These are phyloP conservation scores for Acridotheres tristis DNA, from an alignment of 2,797 vertebrate genomes.

Conservation along the genomic window DNA sequence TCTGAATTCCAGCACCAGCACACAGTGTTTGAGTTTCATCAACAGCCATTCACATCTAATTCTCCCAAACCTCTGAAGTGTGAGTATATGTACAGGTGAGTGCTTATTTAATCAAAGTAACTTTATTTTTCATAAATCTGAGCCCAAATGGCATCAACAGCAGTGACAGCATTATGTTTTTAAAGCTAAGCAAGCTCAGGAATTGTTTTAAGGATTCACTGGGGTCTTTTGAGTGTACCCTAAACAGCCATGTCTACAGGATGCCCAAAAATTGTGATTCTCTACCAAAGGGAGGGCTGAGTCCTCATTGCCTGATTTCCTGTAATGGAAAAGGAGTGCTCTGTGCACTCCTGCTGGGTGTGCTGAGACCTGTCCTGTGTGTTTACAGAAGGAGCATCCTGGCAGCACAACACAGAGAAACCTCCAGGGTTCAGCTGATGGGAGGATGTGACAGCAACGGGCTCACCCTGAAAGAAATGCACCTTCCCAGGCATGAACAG, in stretches of 20 bases:
- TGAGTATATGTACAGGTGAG: neutral
- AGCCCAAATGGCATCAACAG: neutral
- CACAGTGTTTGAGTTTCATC: neutral
- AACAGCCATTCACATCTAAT: neutral
- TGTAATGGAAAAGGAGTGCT: neutral
- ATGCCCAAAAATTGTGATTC: neutral
- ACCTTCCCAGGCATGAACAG: neutral
- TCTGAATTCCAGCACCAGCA: conserved; percentile 31
- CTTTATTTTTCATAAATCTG: neutral
- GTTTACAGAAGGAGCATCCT: neutral
- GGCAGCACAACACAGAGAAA: neutral
- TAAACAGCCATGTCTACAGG: neutral
- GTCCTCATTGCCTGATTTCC: neutral
- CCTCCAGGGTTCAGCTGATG: neutral
- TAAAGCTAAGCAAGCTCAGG: neutral
- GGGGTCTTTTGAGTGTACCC: neutral
- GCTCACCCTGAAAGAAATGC: neutral
- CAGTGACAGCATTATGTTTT: neutral
- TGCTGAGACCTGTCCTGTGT: neutral
- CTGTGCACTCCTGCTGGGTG: neutral
- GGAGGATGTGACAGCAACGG: neutral
- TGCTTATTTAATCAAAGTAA: neutral
- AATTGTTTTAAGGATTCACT: neutral
- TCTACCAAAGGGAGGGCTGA: neutral
- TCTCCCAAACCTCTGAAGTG: neutral